Base-by-base conservation (phyloP, 1,140 invertebrate genomes). In the Geopemphigus sp. region DNA sequence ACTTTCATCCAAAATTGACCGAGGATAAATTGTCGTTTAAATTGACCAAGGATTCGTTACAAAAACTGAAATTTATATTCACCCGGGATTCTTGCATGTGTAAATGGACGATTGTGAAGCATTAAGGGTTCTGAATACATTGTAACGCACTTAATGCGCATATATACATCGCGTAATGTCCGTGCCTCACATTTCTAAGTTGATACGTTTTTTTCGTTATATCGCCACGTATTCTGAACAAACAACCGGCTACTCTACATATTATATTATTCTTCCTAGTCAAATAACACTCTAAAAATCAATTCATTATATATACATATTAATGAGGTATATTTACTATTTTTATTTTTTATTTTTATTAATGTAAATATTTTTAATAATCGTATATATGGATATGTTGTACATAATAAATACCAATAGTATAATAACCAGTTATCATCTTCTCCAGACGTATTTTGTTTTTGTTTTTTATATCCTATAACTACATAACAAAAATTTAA, bases 401-500 rank as follows among this genome's bases (percentile, higher is more conserved):
- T 78, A 78, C 56, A 63, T 78, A 78, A 78, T 78, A 78, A 61
- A 78, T 61, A 63, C 10, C 57, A 78, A 78, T 63, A 61, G 19
- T 53, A 78, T 63, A 78, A 76, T 54, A 76, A 59, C 22, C 45
- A 59, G 53, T 56, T 73, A 56, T 73, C 66, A 29, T 29, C 10
- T 50, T 47, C 57, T 78, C 15, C 1, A n/a, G 32, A 78, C 15
- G 19, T 68, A 50, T 68, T 68, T 50, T 32, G 26, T 61, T 70
- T 47, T 70, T 68, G 53, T 22, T 74, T n/a, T 54, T 19, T 47
- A 76, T 63, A 78, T 59, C 19, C 74, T 78, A 78, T 47, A 78
- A 78, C 57, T 78, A 78, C 74, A 78, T 78, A 78, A 76, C 73
- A n/a, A 76, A 76, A 57, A 61, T 61, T 56, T 78, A 50, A 76